Evolutionary conservation across 2,888 invertebrate species (phyloP).

Genomic region (Pseudococcus jackbeardsleyi): DNA sequence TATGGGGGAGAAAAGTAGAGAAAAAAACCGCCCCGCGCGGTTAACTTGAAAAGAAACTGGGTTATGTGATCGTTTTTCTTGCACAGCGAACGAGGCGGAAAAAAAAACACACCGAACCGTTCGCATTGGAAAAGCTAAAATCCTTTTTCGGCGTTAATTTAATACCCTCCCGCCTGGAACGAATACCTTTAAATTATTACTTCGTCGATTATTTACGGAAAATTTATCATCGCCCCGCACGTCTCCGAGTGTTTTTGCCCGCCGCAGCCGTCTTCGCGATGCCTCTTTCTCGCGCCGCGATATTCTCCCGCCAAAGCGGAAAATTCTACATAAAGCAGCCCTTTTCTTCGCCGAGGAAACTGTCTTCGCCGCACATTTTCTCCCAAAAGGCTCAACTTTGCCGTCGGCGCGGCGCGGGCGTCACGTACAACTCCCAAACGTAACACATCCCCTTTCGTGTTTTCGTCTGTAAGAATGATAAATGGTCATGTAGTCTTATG

Average conservation of each 20-base stretch:
- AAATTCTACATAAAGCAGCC: slow-evolving; percentile 57
- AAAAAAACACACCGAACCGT: slow-evolving; percentile 32
- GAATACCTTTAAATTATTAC: slow-evolving; percentile 63
- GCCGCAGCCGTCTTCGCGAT: no score
- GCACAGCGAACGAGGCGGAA: not conserved
- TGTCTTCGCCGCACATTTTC: slow-evolving; percentile 59
- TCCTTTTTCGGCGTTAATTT: slow-evolving; percentile 59
- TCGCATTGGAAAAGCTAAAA: slow-evolving; percentile 54
- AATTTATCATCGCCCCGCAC: slow-evolving; percentile 55
- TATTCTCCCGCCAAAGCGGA: no score
- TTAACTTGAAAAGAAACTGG: slow-evolving; percentile 44
- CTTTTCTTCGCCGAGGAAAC: slow-evolving; percentile 56
- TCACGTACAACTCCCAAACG: slow-evolving; percentile 62
- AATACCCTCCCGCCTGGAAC: slow-evolving; percentile 47
- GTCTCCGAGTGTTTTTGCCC: not conserved
- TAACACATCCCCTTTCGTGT: slow-evolving; percentile 63
- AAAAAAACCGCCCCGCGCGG: not conserved
- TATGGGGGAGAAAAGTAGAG: not conserved
- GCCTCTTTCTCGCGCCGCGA: no score
- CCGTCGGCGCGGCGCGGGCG: not conserved
- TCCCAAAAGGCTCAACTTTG: slow-evolving; percentile 45
- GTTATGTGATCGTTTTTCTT: slow-evolving; percentile 53
- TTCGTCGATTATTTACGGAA: slow-evolving; percentile 61
- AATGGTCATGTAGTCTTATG: slow-evolving; percentile 63
- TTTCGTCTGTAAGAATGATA: slow-evolving; percentile 63